phyloP scores from a whole-genome alignment of 2,888 invertebrate genomes.

The Lasioglossum calceatum region DNA sequence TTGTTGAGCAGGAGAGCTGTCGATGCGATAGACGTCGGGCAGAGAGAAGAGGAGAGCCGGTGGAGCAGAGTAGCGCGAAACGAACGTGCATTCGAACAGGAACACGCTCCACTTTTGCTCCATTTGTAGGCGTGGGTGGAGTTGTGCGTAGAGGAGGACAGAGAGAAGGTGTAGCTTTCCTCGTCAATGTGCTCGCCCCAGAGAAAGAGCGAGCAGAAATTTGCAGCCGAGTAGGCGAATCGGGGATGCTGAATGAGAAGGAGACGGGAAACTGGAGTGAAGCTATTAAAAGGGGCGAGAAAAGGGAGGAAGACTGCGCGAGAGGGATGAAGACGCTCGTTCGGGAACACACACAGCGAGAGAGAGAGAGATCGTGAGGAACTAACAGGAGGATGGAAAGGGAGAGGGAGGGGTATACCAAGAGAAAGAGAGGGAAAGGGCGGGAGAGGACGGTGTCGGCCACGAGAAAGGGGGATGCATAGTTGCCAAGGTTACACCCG shows the following conservation, averaged over 20 bases:
- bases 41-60: neutral
- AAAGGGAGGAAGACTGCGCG: slow-evolving; percentile 13
- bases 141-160: slow-evolving; percentile 43
- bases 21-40: neutral
- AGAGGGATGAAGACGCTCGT: neutral
- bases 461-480: slow-evolving; percentile 63
- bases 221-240: slow-evolving; percentile 43
- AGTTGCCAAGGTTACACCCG: slow-evolving; percentile 82
- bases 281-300: slow-evolving; percentile 48
- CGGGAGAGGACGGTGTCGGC: slow-evolving; percentile 41
- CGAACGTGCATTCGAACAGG: slow-evolving; percentile 62
- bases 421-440: slow-evolving; percentile 39
- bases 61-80: slow-evolving; percentile 42
- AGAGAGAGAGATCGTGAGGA: neutral
- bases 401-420: neutral
- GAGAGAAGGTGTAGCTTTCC: slow-evolving; percentile 1
- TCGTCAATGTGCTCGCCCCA: slow-evolving; percentile 16
- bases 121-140: slow-evolving; percentile 63
- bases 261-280: slow-evolving; percentile 13
- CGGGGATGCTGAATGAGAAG: slow-evolving; percentile 19
- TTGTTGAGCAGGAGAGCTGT: slow-evolving; percentile 13
- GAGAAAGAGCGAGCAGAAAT: slow-evolving; percentile 30
- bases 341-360: neutral
- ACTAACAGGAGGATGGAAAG: neutral
- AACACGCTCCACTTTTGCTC: slow-evolving; percentile 72